Conservation (phyloP, 2,113 vertebrate genomes). For the Terrapene triunguis region DNA sequence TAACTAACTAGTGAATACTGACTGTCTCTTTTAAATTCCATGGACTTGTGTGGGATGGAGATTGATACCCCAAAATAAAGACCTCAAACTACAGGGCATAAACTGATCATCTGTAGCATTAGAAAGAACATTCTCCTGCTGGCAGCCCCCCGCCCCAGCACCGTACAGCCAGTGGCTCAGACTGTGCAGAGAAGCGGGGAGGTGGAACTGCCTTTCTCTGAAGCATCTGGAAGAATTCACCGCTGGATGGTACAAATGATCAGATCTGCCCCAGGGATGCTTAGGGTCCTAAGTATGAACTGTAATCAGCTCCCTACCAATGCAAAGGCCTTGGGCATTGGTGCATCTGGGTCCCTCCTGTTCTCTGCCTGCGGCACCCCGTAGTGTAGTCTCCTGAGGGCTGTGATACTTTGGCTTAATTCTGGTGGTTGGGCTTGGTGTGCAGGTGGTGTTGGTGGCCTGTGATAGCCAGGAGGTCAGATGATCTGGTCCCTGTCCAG, state of each 20-base stretch:
- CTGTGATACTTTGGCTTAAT: neutral
- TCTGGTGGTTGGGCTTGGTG: neutral
- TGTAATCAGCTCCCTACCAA: neutral
- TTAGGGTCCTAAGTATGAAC: neutral
- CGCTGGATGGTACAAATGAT: rapidly evolving
- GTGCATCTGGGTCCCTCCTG: neutral
- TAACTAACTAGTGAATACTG: too few species aligned
- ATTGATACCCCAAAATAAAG: neutral
- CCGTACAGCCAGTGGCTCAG: neutral
- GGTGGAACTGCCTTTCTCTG: neutral
- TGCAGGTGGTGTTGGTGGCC: neutral
- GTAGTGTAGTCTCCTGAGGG: neutral
- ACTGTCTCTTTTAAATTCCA: neutral
- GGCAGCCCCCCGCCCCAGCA: neutral
- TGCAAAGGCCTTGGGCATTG: neutral
- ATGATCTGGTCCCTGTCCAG: neutral
- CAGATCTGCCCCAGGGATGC: neutral
- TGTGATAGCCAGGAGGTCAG: neutral
- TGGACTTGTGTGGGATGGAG: neutral
- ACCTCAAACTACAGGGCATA: neutral
- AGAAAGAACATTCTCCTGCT: neutral
- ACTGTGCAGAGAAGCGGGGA: neutral
- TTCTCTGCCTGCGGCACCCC: neutral
- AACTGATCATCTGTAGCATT: neutral
- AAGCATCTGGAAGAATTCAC: neutral